These are phyloP conservation scores for Tapirus terrestris DNA, from an alignment of 2,113 vertebrate species.

Conservation along the genomic window DNA sequence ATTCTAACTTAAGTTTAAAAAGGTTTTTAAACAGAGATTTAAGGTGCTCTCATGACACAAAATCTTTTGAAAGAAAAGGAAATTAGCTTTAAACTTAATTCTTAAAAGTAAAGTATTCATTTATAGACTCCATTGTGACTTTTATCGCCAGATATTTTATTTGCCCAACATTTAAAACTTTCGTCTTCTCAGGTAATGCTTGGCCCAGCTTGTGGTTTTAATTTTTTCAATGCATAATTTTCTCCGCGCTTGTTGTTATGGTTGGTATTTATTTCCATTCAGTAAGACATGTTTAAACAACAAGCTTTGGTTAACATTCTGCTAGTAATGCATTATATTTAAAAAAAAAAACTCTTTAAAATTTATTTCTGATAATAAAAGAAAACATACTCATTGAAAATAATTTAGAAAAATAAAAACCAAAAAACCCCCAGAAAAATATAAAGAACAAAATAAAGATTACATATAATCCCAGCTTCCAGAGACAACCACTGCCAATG, in stretches of 20 bases:
- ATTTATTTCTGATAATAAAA: neutral
- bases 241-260: neutral
- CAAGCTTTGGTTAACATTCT: neutral
- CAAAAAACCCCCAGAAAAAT: neutral
- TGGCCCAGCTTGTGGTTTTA: neutral
- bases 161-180: neutral
- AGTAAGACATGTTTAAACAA: neutral
- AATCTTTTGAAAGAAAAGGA: neutral
- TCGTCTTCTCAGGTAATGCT: neutral
- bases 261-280: neutral
- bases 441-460: neutral
- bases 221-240: neutral
- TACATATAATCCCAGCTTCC: neutral
- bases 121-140: neutral
- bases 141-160: neutral
- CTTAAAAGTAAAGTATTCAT: neutral
- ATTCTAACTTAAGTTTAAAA: neutral
- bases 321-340: neutral
- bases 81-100: conserved; percentile 25
- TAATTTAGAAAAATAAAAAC: neutral
- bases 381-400: neutral
- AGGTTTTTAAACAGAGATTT: conserved; percentile 11
- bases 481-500: neutral
- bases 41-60: neutral
- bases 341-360: neutral